Conservation (phyloP, 1,140 invertebrate species). For the Bombus sibiricus region DNA sequence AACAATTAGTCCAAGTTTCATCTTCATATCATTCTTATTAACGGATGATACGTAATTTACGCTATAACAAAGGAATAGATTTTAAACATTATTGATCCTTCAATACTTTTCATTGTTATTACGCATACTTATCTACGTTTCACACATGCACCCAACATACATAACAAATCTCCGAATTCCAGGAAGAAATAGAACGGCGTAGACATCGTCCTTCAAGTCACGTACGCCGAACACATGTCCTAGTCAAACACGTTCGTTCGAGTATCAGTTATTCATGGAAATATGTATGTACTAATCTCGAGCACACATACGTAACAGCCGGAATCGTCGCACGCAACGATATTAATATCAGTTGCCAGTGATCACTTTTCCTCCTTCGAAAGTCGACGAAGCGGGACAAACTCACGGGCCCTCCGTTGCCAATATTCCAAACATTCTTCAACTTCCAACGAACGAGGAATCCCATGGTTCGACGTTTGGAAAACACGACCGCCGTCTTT, state of each 20-base stretch:
- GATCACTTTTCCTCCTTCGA: not conserved
- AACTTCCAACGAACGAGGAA: conserved; percentile 18
- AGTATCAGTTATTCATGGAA: not conserved
- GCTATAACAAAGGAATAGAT: too few species aligned
- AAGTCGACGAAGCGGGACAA: conserved; percentile 3
- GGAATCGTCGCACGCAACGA: not conserved
- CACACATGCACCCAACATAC: not conserved
- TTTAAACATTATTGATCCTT: too few species aligned
- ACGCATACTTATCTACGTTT: not conserved
- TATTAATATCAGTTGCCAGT: conserved; percentile 14
- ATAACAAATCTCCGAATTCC: not conserved
- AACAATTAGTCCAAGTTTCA: not conserved
- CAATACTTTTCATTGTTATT: not conserved
- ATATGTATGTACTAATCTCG: not conserved
- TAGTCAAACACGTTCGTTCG: not conserved
- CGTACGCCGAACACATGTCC: not conserved
- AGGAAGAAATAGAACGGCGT: not conserved
- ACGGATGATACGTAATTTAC: too few species aligned
- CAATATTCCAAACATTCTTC: conserved; percentile 42
- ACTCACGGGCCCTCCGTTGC: not conserved
- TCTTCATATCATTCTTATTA: too few species aligned
- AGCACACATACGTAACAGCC: not conserved
- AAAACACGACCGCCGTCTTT: conserved; percentile 29
- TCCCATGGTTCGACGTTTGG: conserved; percentile 8
- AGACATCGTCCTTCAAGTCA: not conserved